Evolutionary conservation across 2,113 vertebrate species (phyloP), one percentile per base, ranked within the genome.

Genomic region (Pogonocichla stellata): DNA sequence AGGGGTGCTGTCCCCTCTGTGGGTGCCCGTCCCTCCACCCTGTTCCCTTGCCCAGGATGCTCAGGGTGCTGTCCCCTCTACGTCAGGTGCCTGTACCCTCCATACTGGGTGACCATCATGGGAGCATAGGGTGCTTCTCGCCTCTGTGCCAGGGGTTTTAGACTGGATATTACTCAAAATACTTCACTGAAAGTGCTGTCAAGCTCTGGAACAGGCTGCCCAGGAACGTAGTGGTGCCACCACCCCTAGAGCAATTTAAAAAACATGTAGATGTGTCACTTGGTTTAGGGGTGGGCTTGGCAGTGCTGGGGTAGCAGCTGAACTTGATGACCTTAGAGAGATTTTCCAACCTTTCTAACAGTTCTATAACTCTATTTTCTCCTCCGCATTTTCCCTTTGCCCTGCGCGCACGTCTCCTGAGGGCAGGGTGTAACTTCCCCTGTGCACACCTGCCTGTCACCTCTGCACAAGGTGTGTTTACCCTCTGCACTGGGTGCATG

Each of bases 401-500:
- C 18, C 23, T 4, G 22, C 6, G 17, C 2, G 13, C 58, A 36
- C 8, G 11, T n/a, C 25, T 36, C 54, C 48, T 20, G 31, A 43
- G 53, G 58, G 28, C 60, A 53, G 19, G 51, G 38, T 9, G 31
- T 6, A 3, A 5, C 15, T 9, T 78, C 23, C 15, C 26, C 24
- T 65, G 50, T 53, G 34, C 53, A 50, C 53, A n/a, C 24, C 24
- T 5, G 33, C 10, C 5, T 19, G 40, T 48, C 62, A 28, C 79
- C 26, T 8, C 51, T 38, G 54, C 54, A 14, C 29, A 5, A 24
- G 45, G 19, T 25, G 50, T 19, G 34, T 31, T 23, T 58, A 12
- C 36, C 22, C 16, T n/a, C 45, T 22, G 61, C 34, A 3, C 67
- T 3, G 48, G 5, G 33, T 20, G 47, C 26, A 0, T 0, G 25